A percentile compares a stretch with the other conserved stretches of the same genome.
Evolutionary conservation across 2,797 vertebrate genomes (phyloP).

Genomic region (Neosilurus mollespiculum): DNA sequence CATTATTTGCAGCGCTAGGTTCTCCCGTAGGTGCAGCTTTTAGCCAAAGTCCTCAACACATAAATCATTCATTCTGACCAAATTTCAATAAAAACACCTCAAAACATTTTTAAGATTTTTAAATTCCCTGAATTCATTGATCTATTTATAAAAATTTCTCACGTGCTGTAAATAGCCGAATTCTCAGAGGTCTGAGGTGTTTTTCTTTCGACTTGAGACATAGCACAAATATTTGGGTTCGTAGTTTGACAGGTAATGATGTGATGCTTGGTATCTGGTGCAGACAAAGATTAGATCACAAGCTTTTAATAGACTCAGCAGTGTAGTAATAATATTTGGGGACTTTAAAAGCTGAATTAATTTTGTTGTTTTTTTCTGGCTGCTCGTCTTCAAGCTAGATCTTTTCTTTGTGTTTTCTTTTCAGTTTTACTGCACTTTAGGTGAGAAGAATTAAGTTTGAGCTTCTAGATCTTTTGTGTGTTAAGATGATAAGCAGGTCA

Average conservation of each 20-base stretch:
- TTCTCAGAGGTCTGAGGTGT: neutral
- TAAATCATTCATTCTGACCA: slow-evolving; percentile 43
- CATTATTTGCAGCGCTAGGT: slow-evolving; percentile 37
- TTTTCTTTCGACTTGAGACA: slow-evolving; percentile 24
- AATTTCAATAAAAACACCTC: slow-evolving; percentile 42
- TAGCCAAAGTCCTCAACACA: slow-evolving; percentile 48
- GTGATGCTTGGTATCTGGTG: slow-evolving; percentile 36
- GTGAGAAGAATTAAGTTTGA: neutral
- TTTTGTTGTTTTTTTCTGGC: neutral
- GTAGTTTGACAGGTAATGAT: slow-evolving; percentile 49
- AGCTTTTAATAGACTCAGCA: neutral
- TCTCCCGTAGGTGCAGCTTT: slow-evolving; percentile 40
- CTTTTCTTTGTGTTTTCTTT: neutral
- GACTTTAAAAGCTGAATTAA: neutral
- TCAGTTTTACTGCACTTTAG: neutral
- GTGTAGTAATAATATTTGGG: neutral
- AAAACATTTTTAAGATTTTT: neutral
- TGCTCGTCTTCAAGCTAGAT: too few species aligned
- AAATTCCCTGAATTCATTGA: too few species aligned
- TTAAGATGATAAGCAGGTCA: neutral
- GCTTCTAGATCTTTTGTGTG: neutral
- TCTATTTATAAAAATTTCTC: too few species aligned
- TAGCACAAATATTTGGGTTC: slow-evolving; percentile 55
- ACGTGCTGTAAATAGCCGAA: neutral
- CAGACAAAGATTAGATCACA: slow-evolving; percentile 3